These are phyloP conservation scores for Plagodis dolabraria DNA, from an alignment of 2,888 invertebrate genomes.

Conservation along the genomic window DNA sequence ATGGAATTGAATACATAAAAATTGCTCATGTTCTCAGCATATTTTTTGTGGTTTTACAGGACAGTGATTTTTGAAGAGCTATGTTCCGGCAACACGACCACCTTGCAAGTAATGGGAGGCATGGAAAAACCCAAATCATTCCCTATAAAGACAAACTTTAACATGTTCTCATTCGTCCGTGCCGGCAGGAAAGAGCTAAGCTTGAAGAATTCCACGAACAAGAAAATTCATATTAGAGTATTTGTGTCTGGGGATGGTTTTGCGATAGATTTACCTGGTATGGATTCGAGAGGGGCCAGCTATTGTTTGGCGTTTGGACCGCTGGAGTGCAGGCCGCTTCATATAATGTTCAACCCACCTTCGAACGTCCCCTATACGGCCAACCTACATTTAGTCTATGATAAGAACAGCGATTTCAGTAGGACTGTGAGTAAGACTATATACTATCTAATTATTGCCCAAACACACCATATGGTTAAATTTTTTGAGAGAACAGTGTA, in stretches of 20 bases:
- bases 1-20: no score
- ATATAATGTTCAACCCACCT: conserved; percentile 62
- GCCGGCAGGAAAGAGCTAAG: conserved; percentile 70
- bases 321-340: conserved; percentile 62
- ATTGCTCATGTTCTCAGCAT: no score
- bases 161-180: conserved; percentile 67
- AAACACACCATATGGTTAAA: no score
- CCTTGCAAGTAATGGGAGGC: conserved; percentile 61
- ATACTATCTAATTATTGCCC: no score
- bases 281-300: conserved; percentile 57
- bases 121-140: conserved; percentile 60
- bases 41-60: conserved; percentile 45
- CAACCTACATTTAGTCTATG: conserved; percentile 60
- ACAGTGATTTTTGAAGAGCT: conserved; percentile 65
- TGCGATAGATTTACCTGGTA: conserved; percentile 63
- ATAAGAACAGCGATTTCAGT: conserved; percentile 65
- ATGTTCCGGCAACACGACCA: conserved; percentile 51
- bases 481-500: no score
- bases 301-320: conserved; percentile 64
- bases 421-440: conserved; percentile 58
- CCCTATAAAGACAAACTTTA: conserved; percentile 70
- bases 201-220: conserved; percentile 65
- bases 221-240: conserved; percentile 66
- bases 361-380: conserved; percentile 57
- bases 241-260: conserved; percentile 73